phyloP scores from a whole-genome alignment of 2,797 vertebrate species.

The Acomys russatus region DNA sequence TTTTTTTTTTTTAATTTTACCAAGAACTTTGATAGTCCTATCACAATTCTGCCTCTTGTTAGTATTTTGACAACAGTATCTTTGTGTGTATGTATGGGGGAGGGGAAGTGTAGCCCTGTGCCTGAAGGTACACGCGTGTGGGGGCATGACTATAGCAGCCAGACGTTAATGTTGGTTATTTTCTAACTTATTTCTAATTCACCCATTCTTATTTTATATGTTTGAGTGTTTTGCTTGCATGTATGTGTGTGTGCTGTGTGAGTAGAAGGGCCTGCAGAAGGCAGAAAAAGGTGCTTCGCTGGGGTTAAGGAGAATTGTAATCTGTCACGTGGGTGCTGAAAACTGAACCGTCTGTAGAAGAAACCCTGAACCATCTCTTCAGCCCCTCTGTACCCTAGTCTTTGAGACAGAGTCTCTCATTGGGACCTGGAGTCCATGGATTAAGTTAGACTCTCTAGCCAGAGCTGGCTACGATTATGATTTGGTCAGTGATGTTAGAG shows the following conservation, averaged over 20 bases:
- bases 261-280: neutral
- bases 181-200: neutral
- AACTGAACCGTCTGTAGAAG: neutral
- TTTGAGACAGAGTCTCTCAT: neutral
- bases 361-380: neutral
- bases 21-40: conserved; percentile 39
- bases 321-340: neutral
- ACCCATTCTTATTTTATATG: neutral
- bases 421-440: neutral
- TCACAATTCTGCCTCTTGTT: conserved; percentile 55
- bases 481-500: neutral
- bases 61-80: conserved; percentile 35
- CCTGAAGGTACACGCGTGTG: neutral
- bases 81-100: neutral
- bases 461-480: neutral
- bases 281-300: neutral
- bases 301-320: neutral
- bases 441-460: neutral
- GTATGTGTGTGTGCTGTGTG: neutral
- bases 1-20: conserved; percentile 48
- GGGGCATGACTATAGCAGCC: too few relatives aligned
- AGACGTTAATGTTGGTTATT: neutral
- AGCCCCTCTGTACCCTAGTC: neutral
- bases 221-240: neutral
- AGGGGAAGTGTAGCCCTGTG: neutral